Evolutionary conservation across 2,888 invertebrate species (phyloP), one percentile per base, ranked within the genome.

Genomic region (Periphyllus acericola): DNA sequence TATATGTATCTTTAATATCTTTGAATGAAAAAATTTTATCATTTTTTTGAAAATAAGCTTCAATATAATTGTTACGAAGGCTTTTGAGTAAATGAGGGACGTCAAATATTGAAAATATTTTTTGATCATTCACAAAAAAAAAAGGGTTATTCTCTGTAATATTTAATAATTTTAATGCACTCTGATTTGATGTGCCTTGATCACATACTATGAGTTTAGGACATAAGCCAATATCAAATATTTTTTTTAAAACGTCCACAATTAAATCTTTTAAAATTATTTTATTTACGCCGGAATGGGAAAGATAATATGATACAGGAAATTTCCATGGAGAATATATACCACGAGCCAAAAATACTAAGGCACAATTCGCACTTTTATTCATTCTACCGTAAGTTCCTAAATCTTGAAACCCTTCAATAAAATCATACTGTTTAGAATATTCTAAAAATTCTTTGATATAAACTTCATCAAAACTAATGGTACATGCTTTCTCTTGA

Each of bases 271-370:
- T 78, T 32, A 90, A 80, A 21, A 32, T 55, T 17, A 89, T 81
- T 34, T 36, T 46, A 11, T 90, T 88, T 74, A 89, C 88, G 34
- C 89, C 89, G 40, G 89, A 71, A 46, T 76, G 17, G 25, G 89
- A 89, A 29, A 90, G 74, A 88, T 89, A 90, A 89, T 90, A 90
- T 71, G 89, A 76, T n/a, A 90, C 80, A 4, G 90, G 90, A 72
- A 90, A 90, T 86, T 90, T 90, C 90, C 90, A 91, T n/a, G 89
- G 78, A 14, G 89, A 89, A 46, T 84, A 89, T 3, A 90, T 78
- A 14, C 90, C 90, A 34, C 89, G 83, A n/a, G 90, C 72, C 90
- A 90, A 90, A 75, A 90, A 90, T 1, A 90, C 90, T 19, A 90
- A 88, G 5, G 89, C 90, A 25, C 90, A 89, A 72, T 89, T 90